Conservation (phyloP, 1,140 invertebrate species). For the Temnothorax longispinosus region DNA sequence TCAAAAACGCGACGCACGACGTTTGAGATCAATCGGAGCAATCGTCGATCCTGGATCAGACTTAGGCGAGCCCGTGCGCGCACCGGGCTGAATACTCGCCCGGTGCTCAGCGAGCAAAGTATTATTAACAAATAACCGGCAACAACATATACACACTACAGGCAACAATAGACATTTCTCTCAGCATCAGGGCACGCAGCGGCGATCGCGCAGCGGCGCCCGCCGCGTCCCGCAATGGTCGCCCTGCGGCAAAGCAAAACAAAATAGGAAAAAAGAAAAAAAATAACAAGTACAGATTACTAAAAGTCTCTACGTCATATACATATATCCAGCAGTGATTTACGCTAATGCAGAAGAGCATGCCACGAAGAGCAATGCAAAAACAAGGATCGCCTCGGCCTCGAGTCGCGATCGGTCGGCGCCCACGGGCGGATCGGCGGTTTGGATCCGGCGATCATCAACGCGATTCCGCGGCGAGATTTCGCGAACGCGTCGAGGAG, state of each 20-base stretch:
- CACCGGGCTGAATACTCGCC: conserved; percentile 83
- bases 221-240: conserved; percentile 42
- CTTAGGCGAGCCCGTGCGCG: conserved; percentile 56
- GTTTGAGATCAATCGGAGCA: not conserved
- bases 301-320: conserved; percentile 73
- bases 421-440: not conserved
- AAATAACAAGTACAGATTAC: conserved; percentile 50
- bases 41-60: conserved; percentile 51
- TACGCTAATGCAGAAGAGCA: conserved; percentile 66
- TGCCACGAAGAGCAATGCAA: conserved; percentile 71
- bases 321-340: conserved; percentile 72
- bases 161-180: conserved; percentile 82
- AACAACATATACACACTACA: conserved; percentile 77
- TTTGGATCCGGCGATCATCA: not conserved
- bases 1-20: not conserved
- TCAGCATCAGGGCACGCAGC: conserved; percentile 44
- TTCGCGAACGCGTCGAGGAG: conserved; percentile 5
- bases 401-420: conserved; percentile 38
- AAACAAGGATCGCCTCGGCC: conserved; percentile 58
- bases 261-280: conserved; percentile 25
- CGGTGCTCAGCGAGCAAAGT: conserved; percentile 63
- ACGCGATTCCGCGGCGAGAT: not conserved
- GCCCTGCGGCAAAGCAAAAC: conserved; percentile 46
- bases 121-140: conserved; percentile 76
- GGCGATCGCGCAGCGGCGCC: conserved; percentile 50